Evolutionary conservation across 2,797 vertebrate species (phyloP).

Genomic region (Heliangelus exortis): DNA sequence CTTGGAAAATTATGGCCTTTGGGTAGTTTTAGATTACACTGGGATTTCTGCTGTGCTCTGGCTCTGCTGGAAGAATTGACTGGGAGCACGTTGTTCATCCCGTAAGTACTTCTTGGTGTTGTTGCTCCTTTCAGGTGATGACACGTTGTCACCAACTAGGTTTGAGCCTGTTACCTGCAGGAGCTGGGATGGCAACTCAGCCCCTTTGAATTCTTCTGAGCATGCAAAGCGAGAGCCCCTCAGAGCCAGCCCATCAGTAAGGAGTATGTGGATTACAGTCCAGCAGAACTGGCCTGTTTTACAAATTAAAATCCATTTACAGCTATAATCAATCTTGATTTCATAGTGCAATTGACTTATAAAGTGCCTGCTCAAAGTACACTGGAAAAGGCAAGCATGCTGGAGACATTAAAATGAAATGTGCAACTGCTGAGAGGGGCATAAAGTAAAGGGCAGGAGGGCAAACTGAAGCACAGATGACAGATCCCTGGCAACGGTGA

Average conservation of each 20-base stretch:
- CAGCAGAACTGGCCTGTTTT: background rate
- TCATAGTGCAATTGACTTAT: background rate
- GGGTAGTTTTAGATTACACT: background rate
- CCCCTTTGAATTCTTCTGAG: background rate
- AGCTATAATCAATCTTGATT: background rate
- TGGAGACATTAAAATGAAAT: background rate
- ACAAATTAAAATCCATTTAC: background rate
- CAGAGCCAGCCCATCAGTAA: background rate
- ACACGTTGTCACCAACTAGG: background rate
- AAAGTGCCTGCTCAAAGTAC: background rate
- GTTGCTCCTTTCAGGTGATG: background rate
- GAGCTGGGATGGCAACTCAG: background rate
- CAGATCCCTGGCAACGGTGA: background rate
- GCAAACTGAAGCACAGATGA: background rate
- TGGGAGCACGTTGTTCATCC: background rate
- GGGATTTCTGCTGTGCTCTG: background rate
- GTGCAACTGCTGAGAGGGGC: background rate
- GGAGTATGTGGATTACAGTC: accelerated
- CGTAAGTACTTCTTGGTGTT: background rate
- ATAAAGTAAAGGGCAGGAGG: background rate
- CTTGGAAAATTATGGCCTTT: background rate
- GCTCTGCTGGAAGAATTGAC: background rate
- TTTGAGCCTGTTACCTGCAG: background rate
- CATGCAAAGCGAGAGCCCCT: background rate
- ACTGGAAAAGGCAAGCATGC: background rate